Base-by-base conservation (phyloP, 2,888 invertebrate genomes). In the Smittia aterrima region DNA sequence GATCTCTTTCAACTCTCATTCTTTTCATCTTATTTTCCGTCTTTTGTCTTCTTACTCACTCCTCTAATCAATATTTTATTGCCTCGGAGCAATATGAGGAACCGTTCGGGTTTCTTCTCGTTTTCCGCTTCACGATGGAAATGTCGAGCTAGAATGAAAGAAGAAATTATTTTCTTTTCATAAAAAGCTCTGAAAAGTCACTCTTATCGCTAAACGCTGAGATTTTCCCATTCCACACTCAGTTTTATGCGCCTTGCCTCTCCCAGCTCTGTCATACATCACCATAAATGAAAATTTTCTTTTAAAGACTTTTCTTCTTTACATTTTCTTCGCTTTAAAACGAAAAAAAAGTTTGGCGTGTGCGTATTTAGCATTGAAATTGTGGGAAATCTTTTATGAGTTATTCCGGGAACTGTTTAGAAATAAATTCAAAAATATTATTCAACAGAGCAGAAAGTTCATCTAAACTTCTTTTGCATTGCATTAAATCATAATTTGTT, bases 31-130 rank as follows among this genome's bases (percentile, higher is more conserved):
- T 32, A 32, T 32, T 32, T 32, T 66, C 22, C 32, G 40, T 38
- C 20, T 66, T 22, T 66, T 40, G 16, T 22, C 40, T 16, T 66
- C 18, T 68, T 47, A 22, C 25, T 47, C 68, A 16, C 47, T n/a
- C 58, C 25, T 64, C 70, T 70, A 70, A 70, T 70, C 70, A 70
- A 70, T 70, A 70, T 70, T 54, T 70, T 54, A 70, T 70, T 70
- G 70, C 47, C 70, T 70, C 22, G 47, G 16, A 66, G 38, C 38
- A 32, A 66, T 66, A 32, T 27, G 66, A 66, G 38, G 22, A 22
- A 38, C 64, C 24, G 22, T 64, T 64, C 27, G 25, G 25, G 7
- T 66, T 18, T 66, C 22, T 22, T 47, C 41, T 24, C 41, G n/a
- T n/a, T 24, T 67, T 67, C 67, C 41, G 40, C 22, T 27, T 27